Evolutionary conservation across 2,888 invertebrate genomes (phyloP), one percentile per base, ranked within the genome.

Genomic region (Helleia helle): DNA sequence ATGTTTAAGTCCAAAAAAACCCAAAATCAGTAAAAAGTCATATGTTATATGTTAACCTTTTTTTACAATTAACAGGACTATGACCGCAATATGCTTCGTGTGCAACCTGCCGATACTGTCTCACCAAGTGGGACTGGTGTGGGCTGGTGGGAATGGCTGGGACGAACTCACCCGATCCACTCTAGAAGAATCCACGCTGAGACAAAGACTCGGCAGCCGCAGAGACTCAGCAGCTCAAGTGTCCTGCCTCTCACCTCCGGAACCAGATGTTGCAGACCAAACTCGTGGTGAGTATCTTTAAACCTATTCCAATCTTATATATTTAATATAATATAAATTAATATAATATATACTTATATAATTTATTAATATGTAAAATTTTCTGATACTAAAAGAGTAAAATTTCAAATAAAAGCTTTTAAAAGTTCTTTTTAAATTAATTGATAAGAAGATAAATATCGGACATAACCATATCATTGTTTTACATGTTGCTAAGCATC

Each of bases 111-210:
- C 96, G 61, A 96, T 96, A 72, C 89, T 96, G 75, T 95, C 94
- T 53, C 95, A 96, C 84, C 96, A 96, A 89, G 95, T 95, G 65
- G 95, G 95, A 36, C 85, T 96, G 76, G 93, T 95, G 71, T 96
- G 96, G 95, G 94, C 94, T 65, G 95, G 95, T 38, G 95, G 94
- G 70, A 96, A 95, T 76, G 95, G 95, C 58, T 95, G 95, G 93
- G 95, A 96, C 91, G 95, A 96, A 75, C 87, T 95, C 58, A 91
- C 95, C 44, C 87, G 95, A 55, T 95, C 94, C 56, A 93, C 93
- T 48, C 64, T 89, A 62, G 94, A 95, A 70, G 95, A 95, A 75
- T 91, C 92, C 31, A 95, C 95, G 15, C 87, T 95, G 55, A 87
- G 93, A 43, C 94, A 94, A 71, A 87, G 95, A 43, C 87, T 95